phyloP scores from a whole-genome alignment of 2,797 vertebrate genomes.

The Amniataba percoides region DNA sequence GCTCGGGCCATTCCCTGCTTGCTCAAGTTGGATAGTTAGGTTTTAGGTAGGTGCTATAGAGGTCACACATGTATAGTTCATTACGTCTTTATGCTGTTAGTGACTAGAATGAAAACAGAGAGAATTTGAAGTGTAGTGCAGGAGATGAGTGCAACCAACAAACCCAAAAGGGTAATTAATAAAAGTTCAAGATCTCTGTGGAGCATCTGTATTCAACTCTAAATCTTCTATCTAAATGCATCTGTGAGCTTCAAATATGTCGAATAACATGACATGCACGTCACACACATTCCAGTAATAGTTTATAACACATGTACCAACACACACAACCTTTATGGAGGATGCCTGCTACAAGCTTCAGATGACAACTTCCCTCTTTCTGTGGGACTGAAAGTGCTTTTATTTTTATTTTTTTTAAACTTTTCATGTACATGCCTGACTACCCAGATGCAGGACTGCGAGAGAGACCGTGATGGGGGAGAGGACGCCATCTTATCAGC shows the following conservation, averaged over 20 bases:
- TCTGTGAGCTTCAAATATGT: not conserved
- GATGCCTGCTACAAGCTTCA: conserved; percentile 76
- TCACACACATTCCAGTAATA: not conserved
- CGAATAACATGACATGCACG: not conserved
- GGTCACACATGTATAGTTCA: not conserved
- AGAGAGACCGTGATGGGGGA: conserved; percentile 82
- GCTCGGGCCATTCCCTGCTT: not conserved
- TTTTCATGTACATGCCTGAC: conserved; percentile 83
- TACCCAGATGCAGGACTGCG: conserved; percentile 85
- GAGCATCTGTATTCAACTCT: not conserved
- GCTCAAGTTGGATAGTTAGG: not conserved
- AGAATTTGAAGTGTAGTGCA: not conserved
- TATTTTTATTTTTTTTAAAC: conserved; percentile 88
- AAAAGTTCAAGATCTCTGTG: not conserved
- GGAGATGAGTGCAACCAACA: not conserved
- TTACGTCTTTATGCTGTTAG: not conserved
- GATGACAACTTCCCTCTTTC: conserved; percentile 75
- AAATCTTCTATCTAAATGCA: not conserved
- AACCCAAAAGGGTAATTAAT: not conserved
- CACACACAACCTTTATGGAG: conserved; percentile 81
- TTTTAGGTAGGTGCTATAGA: not conserved
- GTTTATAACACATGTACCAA: conserved; percentile 7
- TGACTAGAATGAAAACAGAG: not conserved
- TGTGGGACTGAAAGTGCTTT: conserved; percentile 80
- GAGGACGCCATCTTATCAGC: conserved; percentile 95